Evolutionary conservation across 2,797 vertebrate genomes (phyloP).

Genomic region (Sciurus carolinensis): DNA sequence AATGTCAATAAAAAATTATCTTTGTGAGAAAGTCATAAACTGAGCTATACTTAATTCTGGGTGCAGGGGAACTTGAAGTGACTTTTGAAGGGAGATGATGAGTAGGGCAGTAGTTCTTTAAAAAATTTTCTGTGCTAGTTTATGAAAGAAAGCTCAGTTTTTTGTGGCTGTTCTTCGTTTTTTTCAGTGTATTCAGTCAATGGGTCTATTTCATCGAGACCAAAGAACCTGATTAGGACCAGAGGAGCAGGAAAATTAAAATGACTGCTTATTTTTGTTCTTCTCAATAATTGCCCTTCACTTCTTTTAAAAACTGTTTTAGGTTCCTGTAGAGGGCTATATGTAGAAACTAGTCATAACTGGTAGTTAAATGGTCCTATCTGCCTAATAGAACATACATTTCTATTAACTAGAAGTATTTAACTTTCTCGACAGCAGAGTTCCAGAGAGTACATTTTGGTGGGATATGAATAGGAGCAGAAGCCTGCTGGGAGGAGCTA

Average conservation of each 20-base stretch:
- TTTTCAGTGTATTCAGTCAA: background rate
- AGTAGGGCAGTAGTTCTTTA: background rate
- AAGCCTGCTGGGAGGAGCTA: conserved; percentile 14
- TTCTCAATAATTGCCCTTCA: background rate
- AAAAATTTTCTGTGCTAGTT: background rate
- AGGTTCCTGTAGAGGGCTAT: background rate
- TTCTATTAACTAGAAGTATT: background rate
- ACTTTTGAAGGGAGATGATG: background rate
- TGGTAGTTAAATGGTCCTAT: background rate
- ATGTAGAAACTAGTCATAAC: background rate
- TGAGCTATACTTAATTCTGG: background rate
- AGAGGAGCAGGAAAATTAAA: background rate
- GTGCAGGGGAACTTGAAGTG: background rate
- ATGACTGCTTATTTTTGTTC: background rate
- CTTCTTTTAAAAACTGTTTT: background rate
- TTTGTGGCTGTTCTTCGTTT: background rate
- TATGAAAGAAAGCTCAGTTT: background rate
- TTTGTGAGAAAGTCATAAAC: background rate
- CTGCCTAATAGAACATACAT: background rate
- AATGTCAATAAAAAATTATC: background rate
- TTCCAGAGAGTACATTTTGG: background rate
- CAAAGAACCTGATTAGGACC: background rate
- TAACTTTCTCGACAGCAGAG: background rate
- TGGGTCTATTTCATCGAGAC: background rate
- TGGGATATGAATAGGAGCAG: background rate